Base-by-base conservation (phyloP, 1,140 invertebrate genomes). In the Adelges cooleyi region DNA sequence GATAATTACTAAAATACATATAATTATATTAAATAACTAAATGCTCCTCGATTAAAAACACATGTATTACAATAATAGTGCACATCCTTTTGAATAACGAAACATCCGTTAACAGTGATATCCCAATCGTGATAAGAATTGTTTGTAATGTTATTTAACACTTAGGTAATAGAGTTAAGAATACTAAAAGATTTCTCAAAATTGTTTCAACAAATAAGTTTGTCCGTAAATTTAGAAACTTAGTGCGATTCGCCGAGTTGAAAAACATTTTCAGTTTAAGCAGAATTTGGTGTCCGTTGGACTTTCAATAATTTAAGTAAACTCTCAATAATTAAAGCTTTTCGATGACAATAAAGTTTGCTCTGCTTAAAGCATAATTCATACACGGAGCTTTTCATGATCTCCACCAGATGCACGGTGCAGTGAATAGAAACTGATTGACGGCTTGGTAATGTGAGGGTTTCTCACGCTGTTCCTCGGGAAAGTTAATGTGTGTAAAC, bases 391-490 rank as follows among this genome's bases (percentile, higher is more conserved):
- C n/a, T n/a, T n/a, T n/a, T 18, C 25, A 27, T 33, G 9, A 17
- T 18, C 10, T 10, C 38, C 51, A 20, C 27, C 29, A 15, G 4
- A 13, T 36, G 51, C 10, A 20, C 11, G 33, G 51, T 38, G 18
- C 29, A 54, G 33, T 54, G 52, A 54, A 54, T 54, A 38, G 33
- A 54, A 38, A 54, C 40, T 54, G 52, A 40, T 54, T 54, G 52
- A 54, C 33, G 52, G 18, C 10, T 29, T 22, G 33, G 33, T 40
- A 22, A 38, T 54, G 13, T 15, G 4, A 20, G 10, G 23, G 25
- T 36, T 33, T 15, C 51, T 38, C n/a, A 8, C 3, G 11, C 3
- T 51, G 29, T 51, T 51, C 17, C 29, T 27, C 23, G 25, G 23
- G 18, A 29, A 51, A 51, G 11, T 0, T 27, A 51, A 51, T 51